Base-by-base conservation (phyloP, 2,797 vertebrate species). In the Carduelis carduelis region DNA sequence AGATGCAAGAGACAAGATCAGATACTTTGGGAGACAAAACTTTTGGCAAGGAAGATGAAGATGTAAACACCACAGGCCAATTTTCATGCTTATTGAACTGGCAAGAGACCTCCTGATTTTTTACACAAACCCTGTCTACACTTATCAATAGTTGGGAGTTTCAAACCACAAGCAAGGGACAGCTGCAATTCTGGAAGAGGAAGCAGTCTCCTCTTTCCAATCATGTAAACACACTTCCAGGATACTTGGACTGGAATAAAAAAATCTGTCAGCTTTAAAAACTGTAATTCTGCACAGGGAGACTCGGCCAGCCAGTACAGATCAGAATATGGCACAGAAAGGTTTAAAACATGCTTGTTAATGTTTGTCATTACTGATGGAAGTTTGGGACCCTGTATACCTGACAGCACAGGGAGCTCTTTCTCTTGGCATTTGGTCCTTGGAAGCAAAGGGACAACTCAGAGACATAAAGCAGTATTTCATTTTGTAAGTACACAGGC, bases 261-360 rank as follows among this genome's bases (percentile, higher is more conserved):
- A 53, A 75, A 46, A 50, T 19, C 39, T 14, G 17, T 15, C 3
- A 11, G 46, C 41, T 68, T 81, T 27, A 60, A 41, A 68, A 80
- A 63, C 17, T 0, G 0, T 21, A 50, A 12, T 28, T 83, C 46
- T 87, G 43, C 1, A 1, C 71, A 44, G 12, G 28, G 61, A 75
- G 46, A 32, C n/a, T 26, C 0, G 0, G 24, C 11, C 52, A 68
- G 23, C 30, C 15, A 2, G 14, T 13, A 24, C 0, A 1, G 34
- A 44, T 49, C 35, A 71, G 49, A 65, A 65, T 24, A 65, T 0
- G 2, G 56, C 65, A 88, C 15, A 3, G 0, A 44, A 34, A 41
- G 24, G n/a, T 22, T n/a, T 83, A 52, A 46, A 63, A 46, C 7
- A 20, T 0, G 0, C 22, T 39, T 5, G 1, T n/a, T 57, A 44